phyloP scores from a whole-genome alignment of 2,797 vertebrate species.

The Notolepis coatsorum region DNA sequence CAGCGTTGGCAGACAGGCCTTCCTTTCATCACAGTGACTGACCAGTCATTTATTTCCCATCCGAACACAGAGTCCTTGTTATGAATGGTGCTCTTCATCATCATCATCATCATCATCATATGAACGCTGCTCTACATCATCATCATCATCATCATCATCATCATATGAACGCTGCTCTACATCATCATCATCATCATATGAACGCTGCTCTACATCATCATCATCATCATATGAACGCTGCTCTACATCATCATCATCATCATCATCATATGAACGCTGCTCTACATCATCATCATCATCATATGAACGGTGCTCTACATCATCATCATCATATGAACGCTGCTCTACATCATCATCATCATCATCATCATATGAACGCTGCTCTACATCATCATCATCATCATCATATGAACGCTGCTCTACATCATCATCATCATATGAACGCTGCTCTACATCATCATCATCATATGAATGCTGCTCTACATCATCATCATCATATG shows the following conservation, averaged over 20 bases:
- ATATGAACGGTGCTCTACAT: conserved; percentile 15
- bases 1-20: background rate
- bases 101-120: background rate
- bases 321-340: conserved; percentile 12
- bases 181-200: background rate
- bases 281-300: too few relatives aligned
- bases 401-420: conserved; percentile 11
- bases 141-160: too few relatives aligned
- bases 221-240: conserved; percentile 11
- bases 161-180: conserved; percentile 11
- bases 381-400: too few relatives aligned
- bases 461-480: conserved; percentile 10
- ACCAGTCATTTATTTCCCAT: background rate
- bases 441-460: conserved; percentile 17
- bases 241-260: too few relatives aligned
- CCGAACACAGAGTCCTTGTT: too few relatives aligned
- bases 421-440: background rate
- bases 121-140: conserved; percentile 19
- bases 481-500: background rate
- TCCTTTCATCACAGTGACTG: background rate
- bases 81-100: background rate
- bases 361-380: conserved; percentile 13
- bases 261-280: conserved; percentile 11
- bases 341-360: too few relatives aligned
- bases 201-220: conserved; percentile 17